Base-by-base conservation (phyloP, 2,888 invertebrate genomes). In the Netelia virgata region DNA sequence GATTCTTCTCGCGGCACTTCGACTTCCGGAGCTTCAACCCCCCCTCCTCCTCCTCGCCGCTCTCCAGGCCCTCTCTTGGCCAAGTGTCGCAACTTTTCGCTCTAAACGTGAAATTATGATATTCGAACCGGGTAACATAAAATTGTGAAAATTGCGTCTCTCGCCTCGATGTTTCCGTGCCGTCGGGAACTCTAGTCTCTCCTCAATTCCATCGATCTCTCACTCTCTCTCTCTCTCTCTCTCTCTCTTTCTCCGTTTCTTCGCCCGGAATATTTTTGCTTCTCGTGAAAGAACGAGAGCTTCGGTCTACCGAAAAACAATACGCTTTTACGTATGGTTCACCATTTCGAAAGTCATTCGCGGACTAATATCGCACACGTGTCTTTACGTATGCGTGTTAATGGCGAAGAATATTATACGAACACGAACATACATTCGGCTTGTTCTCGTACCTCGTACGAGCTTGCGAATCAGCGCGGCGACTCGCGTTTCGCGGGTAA, bases 51-150 rank as follows among this genome's bases (percentile, higher is more conserved):
- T 6, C 1, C 14, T 57, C 10, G 36, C 6, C 36, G 36, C 68
- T 41, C 43, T 57, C 41, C 36, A 11, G 0, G 36, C 36, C 36
- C 18, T 57, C 18, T 14, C 36, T 18, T 20, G 14, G n/a, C 61
- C n/a, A 16, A 55, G 55, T 14, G 16, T 55, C 55, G 55, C 16
- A 55, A 55, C 59, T 70, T 53, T 57, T 47, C 16, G 11, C 72
- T n/a, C 59, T 57, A 64, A 84, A 81, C 69, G 73, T 68, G 57
- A 53, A 81, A 84, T 84, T 84, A 84, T 77, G 81, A 78, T 81
- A 64, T 69, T 74, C 84, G 77, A 74, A 68, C 55, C 50, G 68
- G 68, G 73, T 69, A 69, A 72, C 76, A 64, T 84, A 81, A 84
- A 81, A 84, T 78, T 64, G 80, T 64, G 50, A 59, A 77, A 74